Percentiles rank a stretch among this genome's conserved stretches.
Evolutionary conservation across 2,797 vertebrate species (phyloP).

Genomic region (Sardinella longiceps): DNA sequence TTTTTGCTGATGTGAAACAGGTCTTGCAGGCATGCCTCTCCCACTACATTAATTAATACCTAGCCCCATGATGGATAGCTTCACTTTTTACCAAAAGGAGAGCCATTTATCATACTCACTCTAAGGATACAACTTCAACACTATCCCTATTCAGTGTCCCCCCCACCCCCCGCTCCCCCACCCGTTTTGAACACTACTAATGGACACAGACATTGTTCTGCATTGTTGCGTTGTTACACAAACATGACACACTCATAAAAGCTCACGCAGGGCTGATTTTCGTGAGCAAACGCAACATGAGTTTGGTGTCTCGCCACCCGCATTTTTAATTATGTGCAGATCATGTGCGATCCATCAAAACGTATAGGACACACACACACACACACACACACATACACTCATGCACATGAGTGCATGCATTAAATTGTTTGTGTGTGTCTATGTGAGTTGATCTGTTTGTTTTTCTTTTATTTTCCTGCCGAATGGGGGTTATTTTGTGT

Average conservation of each 20-base stretch:
- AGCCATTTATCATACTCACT: constrained; percentile 70
- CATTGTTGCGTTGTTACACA: constrained; percentile 33
- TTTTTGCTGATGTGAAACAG: constrained; percentile 74
- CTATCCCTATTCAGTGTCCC: constrained; percentile 53
- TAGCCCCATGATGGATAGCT: constrained; percentile 74
- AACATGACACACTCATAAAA: constrained; percentile 23
- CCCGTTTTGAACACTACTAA: constrained; percentile 43
- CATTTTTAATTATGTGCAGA: not conserved
- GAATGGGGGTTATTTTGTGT: not conserved
- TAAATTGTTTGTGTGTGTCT: not conserved
- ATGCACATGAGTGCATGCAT: too few species aligned
- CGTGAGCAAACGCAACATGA: not conserved
- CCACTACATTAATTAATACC: constrained; percentile 81
- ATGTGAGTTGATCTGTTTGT: not conserved
- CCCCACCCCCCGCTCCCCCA: constrained; percentile 43
- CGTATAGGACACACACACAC: not conserved
- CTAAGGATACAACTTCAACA: constrained; percentile 48
- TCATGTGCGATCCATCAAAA: not conserved
- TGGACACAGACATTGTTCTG: constrained; percentile 25
- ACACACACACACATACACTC: not conserved
- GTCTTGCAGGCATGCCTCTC: constrained; percentile 68
- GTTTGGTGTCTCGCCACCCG: not conserved
- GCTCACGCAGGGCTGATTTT: not conserved
- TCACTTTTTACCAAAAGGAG: constrained; percentile 63
- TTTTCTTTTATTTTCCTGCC: not conserved